Base-by-base conservation (phyloP, 2,797 vertebrate genomes). In the Platalea minor region DNA sequence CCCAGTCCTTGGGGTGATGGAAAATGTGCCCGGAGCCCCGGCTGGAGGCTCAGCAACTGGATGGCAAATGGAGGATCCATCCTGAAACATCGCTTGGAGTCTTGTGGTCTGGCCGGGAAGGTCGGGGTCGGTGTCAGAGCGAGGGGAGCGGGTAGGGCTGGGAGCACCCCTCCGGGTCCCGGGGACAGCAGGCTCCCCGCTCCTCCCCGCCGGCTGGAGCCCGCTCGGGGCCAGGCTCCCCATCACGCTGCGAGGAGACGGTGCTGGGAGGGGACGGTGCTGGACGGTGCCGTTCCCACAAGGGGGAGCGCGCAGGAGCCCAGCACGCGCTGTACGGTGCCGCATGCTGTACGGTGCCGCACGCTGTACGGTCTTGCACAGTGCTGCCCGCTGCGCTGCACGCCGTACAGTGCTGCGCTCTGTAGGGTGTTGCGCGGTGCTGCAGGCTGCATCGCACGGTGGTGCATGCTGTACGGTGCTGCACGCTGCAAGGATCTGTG, bases 251-350 rank as follows among this genome's bases (percentile, higher is more conserved):
- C 8, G 6, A 24, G 87, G 17, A 9, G 26, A 18, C 16, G 17
- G 18, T 15, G 78, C 83, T 65, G 54, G 4, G 31, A 33, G 12
- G 19, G 54, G 54, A 13, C 19, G 53, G 53, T 31, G 53, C 53
- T 31, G 63, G 21, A 5, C 8, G 24, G 56, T 0, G 76, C 48
- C 39, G 0, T 48, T 91, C 80, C 89, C 64, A 56, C 89, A 37
- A 94, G 68, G 53, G 76, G 76, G 83, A 94, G 93, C 1, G 93
- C 79, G 84, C 31, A 35, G 89, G 80, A 95, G 48, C 69, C 45
- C 64, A 1, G 60, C 3, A 5, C 11, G 9, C 1, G 0, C 57
- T 13, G 7, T 0, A 2, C 5, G 13, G 29, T 26, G 50, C 50
- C 10, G 17, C 29, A 28, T 4, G 11, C 37, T 21, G 57, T 4